Percentiles rank a stretch among this genome's conserved stretches.
phyloP scores from a whole-genome alignment of 2,113 vertebrate species.

The Cheilinus undulatus region DNA sequence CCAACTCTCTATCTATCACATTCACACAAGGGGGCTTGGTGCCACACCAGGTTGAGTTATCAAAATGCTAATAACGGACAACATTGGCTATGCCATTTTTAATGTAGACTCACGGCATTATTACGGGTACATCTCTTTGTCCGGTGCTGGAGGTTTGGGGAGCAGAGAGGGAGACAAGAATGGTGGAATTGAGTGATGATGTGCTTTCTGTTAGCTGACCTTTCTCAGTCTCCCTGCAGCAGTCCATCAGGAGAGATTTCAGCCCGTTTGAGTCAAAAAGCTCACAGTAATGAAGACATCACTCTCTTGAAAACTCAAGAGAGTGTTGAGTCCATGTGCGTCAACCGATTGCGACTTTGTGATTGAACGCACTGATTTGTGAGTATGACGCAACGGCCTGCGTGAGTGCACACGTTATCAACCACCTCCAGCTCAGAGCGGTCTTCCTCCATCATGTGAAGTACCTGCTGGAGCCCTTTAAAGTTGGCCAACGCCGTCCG shows the following conservation, averaged over 20 bases:
- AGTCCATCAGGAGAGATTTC: constrained; percentile 49
- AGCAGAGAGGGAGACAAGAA: not conserved
- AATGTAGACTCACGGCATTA: not conserved
- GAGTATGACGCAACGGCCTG: constrained; percentile 19
- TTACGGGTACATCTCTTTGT: constrained; percentile 2
- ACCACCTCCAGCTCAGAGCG: constrained; percentile 31
- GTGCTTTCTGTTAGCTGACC: constrained; percentile 41
- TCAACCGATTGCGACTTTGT: not conserved
- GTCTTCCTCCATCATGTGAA: constrained; percentile 63
- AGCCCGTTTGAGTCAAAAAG: not conserved
- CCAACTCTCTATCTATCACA: constrained; percentile 1
- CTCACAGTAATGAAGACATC: constrained; percentile 16
- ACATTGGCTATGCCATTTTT: not conserved
- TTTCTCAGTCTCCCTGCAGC: constrained; percentile 38
- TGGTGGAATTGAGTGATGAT: constrained; percentile 42
- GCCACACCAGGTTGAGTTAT: constrained; percentile 16
- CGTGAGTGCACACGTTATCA: constrained; percentile 35
- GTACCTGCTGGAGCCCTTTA: constrained; percentile 39
- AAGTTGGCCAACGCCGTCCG: constrained; percentile 37
- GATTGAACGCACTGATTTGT: constrained; percentile 16
- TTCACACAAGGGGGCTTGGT: not conserved
- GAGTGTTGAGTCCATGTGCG: not conserved
- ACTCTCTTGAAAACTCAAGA: not conserved
- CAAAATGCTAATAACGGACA: constrained; percentile 50
- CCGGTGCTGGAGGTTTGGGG: fast-evolving